Evolutionary conservation across 2,888 invertebrate genomes (phyloP).

Genomic region (Oeneis ivallda): DNA sequence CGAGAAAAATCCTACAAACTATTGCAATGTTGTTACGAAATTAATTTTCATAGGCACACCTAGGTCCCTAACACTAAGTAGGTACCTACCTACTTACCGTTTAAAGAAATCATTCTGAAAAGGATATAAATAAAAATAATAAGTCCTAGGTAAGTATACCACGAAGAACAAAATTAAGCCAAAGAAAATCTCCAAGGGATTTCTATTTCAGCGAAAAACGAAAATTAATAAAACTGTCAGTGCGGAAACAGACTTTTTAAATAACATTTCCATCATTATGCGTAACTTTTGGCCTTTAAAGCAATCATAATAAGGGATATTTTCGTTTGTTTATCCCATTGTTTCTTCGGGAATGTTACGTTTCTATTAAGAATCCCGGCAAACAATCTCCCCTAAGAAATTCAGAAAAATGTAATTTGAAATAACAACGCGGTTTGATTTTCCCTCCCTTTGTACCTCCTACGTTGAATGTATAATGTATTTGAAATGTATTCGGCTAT

Average conservation of each 20-base stretch:
- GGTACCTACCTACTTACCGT: no score
- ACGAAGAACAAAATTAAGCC: constrained; percentile 40
- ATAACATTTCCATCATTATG: constrained; percentile 36
- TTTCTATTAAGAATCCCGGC: constrained; percentile 64
- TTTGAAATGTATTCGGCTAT: constrained; percentile 20
- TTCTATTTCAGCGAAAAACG: constrained; percentile 49
- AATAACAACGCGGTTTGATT: constrained; percentile 67
- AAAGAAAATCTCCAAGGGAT: constrained; percentile 48
- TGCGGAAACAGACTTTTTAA: constrained; percentile 44
- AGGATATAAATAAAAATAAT: background rate
- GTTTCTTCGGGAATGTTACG: constrained; percentile 53
- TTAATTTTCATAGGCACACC: no score
- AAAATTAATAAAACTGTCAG: constrained; percentile 67
- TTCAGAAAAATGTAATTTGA: constrained; percentile 68
- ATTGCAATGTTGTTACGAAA: no score
- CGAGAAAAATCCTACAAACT: no score
- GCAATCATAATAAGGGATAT: constrained; percentile 15
- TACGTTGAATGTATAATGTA: constrained; percentile 36
- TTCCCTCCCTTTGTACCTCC: constrained; percentile 42
- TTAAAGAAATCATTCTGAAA: no score
- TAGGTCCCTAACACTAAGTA: no score
- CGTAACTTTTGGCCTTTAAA: constrained; percentile 29
- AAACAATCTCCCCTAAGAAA: constrained; percentile 60
- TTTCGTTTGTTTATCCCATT: constrained; percentile 32
- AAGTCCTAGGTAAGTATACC: constrained; percentile 23